Conservation (phyloP, 2,888 invertebrate genomes). For the Xanthorhoe spadicearia region DNA sequence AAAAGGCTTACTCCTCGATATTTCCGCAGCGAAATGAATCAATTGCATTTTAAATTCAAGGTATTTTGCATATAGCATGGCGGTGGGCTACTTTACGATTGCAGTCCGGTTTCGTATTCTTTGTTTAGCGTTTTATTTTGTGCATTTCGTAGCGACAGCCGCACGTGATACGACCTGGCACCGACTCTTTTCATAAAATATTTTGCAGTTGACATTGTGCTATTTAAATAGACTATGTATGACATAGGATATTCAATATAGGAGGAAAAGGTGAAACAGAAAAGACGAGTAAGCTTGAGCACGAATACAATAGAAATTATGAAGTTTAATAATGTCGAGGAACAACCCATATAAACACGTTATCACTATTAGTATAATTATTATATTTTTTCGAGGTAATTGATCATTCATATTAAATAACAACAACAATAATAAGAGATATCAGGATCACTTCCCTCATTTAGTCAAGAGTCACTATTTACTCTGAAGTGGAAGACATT, state of each 20-base stretch:
- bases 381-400: background rate
- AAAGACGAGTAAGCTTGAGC: background rate
- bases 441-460: conserved; percentile 34
- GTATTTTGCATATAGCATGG: conserved; percentile 64
- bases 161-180: conserved; percentile 68
- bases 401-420: too few relatives aligned
- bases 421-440: background rate
- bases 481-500: conserved; percentile 48
- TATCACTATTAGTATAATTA: too few relatives aligned
- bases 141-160: conserved; percentile 66
- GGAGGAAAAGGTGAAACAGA: background rate
- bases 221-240: conserved; percentile 55
- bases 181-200: conserved; percentile 70
- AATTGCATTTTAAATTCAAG: conserved; percentile 67
- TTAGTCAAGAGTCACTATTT: conserved; percentile 46
- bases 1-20: conserved; percentile 59
- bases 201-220: conserved; percentile 71
- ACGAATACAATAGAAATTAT: too few relatives aligned
- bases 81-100: conserved; percentile 68
- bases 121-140: conserved; percentile 73
- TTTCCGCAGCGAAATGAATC: conserved; percentile 58
- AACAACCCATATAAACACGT: too few relatives aligned
- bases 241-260: background rate
- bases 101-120: conserved; percentile 67
- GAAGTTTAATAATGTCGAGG: too few relatives aligned